These are phyloP conservation scores for Carterocephalus palaemon DNA, from an alignment of 2,888 invertebrate genomes.

Conservation along the genomic window DNA sequence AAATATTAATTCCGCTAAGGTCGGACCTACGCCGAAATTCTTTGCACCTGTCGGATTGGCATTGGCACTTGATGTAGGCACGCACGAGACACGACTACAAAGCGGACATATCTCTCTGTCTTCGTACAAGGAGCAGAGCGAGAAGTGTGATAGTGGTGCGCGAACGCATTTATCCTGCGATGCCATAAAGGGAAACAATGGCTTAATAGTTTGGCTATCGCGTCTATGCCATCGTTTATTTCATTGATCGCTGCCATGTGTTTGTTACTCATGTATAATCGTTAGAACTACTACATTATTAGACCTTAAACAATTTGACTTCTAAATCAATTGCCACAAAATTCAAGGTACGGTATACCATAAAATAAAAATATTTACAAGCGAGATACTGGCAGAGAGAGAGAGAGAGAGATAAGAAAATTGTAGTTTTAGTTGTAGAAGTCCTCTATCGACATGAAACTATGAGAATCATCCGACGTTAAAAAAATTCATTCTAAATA, in stretches of 20 bases:
- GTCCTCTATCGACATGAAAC: no score
- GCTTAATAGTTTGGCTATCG: constrained; percentile 39
- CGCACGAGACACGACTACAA: constrained; percentile 24
- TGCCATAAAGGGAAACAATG: constrained; percentile 26
- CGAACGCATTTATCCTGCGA: constrained; percentile 19
- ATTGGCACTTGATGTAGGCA: constrained; percentile 28
- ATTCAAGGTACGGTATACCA: no score
- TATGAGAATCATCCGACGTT: no score
- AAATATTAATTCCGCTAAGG: constrained; percentile 48
- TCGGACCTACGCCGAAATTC: constrained; percentile 57
- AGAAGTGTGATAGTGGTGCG: constrained; percentile 10
- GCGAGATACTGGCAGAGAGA: no score
- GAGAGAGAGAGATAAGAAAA: no score
- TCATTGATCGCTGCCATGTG: constrained; percentile 6
- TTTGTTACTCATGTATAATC: constrained; percentile 6
- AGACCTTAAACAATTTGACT: no score
- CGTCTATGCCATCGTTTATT: constrained; percentile 12
- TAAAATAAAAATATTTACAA: no score
- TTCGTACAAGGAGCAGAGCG: constrained; percentile 35
- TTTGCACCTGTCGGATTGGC: constrained; percentile 34
- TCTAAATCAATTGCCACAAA: no score
- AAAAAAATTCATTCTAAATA: no score
- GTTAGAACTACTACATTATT: no score
- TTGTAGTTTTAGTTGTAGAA: no score
- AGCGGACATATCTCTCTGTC: constrained; percentile 33